Base-by-base conservation (phyloP, 2,888 invertebrate genomes). In the Hypomecis punctinalis region DNA sequence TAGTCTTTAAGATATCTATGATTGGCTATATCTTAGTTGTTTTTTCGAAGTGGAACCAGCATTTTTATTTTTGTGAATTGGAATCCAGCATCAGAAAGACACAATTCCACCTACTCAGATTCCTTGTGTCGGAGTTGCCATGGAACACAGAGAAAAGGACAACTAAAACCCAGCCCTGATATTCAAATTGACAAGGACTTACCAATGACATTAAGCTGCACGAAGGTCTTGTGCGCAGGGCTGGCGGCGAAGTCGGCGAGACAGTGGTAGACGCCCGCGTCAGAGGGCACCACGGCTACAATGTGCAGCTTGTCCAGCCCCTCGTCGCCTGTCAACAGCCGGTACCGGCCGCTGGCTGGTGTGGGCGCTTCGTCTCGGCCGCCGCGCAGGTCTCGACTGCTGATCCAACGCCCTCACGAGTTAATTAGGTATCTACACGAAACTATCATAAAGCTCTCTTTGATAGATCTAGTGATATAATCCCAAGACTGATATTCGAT, bases 341-440 rank as follows among this genome's bases (percentile, higher is more conserved):
- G 82, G 76, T 86, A 91, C 5, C 89, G 82, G 3, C 79, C 78
- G 55, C 75, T 77, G 6, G 77, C 67, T 1, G 81, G 71, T 55
- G 78, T 3, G 6, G 62, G 37, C 5, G 9, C 47, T 5, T 33
- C 43, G 13, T 72, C 76, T 39, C 76, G 77, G 4, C 76, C 85
- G 52, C 75, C 80, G 61, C 92, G 90, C 43, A 88, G 76, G 77
- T 93, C 93, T 70, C 89, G 88, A 81, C 93, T 93, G 91, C 85
- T 88, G 80, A 80, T 79, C 55, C 85, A 85, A 10, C 13, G 37
- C 35, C 48, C 48, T 51, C n/a, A 36, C 49, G 8, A 37, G 6
- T 49, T 49, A 51, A 13, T 37, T 51, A 6, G 1, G n/a, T 6
- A 37, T 23, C 23, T 23, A 23, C 23, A 23, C 3, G 23, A 23